Conservation (phyloP, 2,797 vertebrate genomes). For the Chrosomus eos region DNA sequence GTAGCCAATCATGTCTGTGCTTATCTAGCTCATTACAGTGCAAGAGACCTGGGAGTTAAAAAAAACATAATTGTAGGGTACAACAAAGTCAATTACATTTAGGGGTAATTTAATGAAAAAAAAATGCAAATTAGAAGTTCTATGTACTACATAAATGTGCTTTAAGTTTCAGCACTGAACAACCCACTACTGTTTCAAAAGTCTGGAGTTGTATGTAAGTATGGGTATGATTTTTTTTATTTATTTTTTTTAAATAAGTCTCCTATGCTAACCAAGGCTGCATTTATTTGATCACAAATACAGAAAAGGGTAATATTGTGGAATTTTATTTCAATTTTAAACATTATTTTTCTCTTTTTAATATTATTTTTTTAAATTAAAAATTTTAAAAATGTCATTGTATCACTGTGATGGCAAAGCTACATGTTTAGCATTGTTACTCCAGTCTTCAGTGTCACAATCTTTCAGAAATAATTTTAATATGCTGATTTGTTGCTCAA, state of each 20-base stretch:
- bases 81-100: background rate
- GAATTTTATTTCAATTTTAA: background rate
- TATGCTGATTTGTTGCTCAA: background rate
- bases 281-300: no score
- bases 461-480: background rate
- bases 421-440: background rate
- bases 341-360: background rate
- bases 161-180: background rate
- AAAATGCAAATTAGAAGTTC: background rate
- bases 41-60: constrained; percentile 76
- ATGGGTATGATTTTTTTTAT: no score
- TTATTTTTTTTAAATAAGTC: no score
- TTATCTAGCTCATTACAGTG: constrained; percentile 90
- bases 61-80: background rate
- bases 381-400: rapidly evolving
- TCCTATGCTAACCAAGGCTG: no score
- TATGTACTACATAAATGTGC: background rate
- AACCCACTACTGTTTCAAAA: background rate
- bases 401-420: background rate
- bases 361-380: background rate
- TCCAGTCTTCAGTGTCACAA: background rate
- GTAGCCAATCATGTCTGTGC: constrained; percentile 84
- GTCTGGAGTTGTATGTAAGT: background rate
- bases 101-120: background rate
- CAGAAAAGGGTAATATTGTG: background rate